A percentile compares a stretch with the other conserved stretches of the same genome.
Conservation (phyloP, 1,140 invertebrate genomes). For the Papilio helenus region DNA sequence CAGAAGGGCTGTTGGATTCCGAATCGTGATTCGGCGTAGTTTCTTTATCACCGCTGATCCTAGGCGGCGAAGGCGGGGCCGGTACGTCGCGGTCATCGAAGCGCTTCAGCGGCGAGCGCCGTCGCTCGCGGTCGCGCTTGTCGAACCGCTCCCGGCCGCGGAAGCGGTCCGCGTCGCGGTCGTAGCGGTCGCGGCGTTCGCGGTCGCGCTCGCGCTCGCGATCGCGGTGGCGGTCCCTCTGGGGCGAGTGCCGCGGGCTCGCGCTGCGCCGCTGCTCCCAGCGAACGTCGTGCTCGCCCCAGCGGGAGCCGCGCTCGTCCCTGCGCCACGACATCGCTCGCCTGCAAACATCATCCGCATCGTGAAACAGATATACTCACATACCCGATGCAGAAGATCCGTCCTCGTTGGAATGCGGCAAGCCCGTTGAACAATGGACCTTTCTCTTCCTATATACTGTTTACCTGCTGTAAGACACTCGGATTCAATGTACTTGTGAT, state of each 20-base stretch:
- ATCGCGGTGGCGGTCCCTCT: slow-evolving; percentile 57
- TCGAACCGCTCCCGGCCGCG: slow-evolving; percentile 53
- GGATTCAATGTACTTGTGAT: slow-evolving; percentile 30
- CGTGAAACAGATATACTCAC: slow-evolving; percentile 64
- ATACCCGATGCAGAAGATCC: slow-evolving; percentile 47
- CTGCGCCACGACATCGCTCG: slow-evolving; percentile 74
- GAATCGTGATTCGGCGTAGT: slow-evolving; percentile 40
- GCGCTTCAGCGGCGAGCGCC: slow-evolving; percentile 53
- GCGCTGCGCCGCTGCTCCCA: slow-evolving; percentile 67
- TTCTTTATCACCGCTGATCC: slow-evolving; percentile 52
- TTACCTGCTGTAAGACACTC: slow-evolving; percentile 37
- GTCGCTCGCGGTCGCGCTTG: slow-evolving; percentile 47
- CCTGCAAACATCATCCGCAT: slow-evolving; percentile 75
- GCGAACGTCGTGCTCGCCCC: slow-evolving; percentile 54
- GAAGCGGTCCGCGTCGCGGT: slow-evolving; percentile 47
- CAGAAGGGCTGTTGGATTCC: slow-evolving; percentile 56
- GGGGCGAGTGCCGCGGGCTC: slow-evolving; percentile 55
- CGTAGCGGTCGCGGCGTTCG: slow-evolving; percentile 54
- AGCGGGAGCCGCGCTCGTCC: slow-evolving; percentile 66
- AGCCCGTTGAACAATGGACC: slow-evolving; percentile 23
- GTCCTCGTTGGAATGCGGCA: slow-evolving; percentile 22
- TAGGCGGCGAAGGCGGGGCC: slow-evolving; percentile 61
- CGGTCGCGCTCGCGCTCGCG: slow-evolving; percentile 52
- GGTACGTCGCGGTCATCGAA: slow-evolving; percentile 59
- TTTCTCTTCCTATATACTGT: slow-evolving; percentile 37